Evolutionary conservation across 2,888 invertebrate species (phyloP).

Genomic region (Charanyca ferruginea): DNA sequence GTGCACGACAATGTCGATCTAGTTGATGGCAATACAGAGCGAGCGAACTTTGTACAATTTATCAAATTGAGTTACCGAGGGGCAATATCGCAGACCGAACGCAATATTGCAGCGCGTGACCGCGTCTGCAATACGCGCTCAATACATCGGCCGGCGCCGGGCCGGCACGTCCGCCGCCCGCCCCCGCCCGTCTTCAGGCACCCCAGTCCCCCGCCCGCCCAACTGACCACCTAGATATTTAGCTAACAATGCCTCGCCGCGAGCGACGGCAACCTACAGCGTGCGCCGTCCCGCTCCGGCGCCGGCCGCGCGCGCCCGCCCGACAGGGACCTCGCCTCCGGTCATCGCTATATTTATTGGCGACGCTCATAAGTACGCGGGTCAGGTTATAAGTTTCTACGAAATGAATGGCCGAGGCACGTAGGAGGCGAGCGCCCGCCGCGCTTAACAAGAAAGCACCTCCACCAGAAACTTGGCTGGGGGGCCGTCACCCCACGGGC

Average conservation of each 20-base stretch:
- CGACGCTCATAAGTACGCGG: constrained; percentile 91
- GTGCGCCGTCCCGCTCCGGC: constrained; percentile 81
- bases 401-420: constrained; percentile 90
- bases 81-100: constrained; percentile 90
- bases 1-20: constrained; percentile 76
- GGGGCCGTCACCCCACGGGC: constrained; percentile 81
- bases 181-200: constrained; percentile 79
- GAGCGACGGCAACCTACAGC: constrained; percentile 77
- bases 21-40: constrained; percentile 81
- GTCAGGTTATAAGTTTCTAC: constrained; percentile 91
- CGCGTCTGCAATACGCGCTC: constrained; percentile 91
- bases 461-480: constrained; percentile 86
- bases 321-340: constrained; percentile 86
- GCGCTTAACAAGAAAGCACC: constrained; percentile 89
- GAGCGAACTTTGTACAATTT: constrained; percentile 89
- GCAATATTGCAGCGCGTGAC: constrained; percentile 91
- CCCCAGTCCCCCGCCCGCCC: constrained; percentile 80
- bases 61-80: constrained; percentile 91
- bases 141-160: constrained; percentile 90
- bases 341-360: constrained; percentile 91
- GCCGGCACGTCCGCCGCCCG: constrained; percentile 87
- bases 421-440: constrained; percentile 88
- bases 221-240: constrained; percentile 91
- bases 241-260: constrained; percentile 90
- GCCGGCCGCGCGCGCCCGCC: constrained; percentile 60